Conservation (phyloP, 2,113 vertebrate genomes). For the Epinephelus moara region DNA sequence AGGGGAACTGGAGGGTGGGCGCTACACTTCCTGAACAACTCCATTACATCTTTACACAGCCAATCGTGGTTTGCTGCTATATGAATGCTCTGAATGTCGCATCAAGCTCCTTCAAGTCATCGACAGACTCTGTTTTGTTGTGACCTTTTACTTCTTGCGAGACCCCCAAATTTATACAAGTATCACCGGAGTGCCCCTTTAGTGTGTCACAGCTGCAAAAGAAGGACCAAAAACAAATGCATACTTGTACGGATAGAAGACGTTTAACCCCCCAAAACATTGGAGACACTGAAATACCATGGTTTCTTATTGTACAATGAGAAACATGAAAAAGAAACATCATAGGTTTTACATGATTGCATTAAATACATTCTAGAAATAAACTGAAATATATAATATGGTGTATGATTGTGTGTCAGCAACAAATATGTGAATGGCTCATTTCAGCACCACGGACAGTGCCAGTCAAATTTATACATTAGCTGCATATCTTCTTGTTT, state of each 20-base stretch:
- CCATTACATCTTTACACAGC: too few species aligned
- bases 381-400: background rate
- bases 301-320: background rate
- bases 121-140: too few species aligned
- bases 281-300: background rate
- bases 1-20: too few species aligned
- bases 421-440: background rate
- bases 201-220: background rate
- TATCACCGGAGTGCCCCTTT: background rate
- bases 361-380: background rate
- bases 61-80: too few species aligned
- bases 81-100: too few species aligned
- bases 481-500: background rate
- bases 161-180: background rate
- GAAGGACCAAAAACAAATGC: background rate
- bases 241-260: background rate
- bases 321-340: background rate
- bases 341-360: background rate
- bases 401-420: background rate
- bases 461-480: conserved; percentile 4
- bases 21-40: too few species aligned
- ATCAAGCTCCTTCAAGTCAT: too few species aligned
- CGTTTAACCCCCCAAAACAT: background rate
- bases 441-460: conserved; percentile 73
- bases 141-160: too few species aligned